Conservation (phyloP, 2,113 vertebrate genomes). For the Indicator maculatus region DNA sequence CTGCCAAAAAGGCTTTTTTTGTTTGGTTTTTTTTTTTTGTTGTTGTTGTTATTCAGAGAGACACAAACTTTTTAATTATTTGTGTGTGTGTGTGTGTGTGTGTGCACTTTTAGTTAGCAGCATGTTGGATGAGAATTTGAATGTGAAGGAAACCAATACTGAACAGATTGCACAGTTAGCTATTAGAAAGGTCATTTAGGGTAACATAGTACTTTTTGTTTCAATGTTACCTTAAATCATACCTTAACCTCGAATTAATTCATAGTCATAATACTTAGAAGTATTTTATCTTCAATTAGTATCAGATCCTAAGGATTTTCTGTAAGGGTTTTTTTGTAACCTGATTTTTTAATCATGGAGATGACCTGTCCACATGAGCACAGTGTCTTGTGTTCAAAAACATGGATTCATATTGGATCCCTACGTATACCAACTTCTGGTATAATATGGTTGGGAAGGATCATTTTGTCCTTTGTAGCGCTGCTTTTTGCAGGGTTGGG, state of each 20-base stretch:
- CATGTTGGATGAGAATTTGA: neutral
- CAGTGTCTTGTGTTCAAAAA: constrained; percentile 73
- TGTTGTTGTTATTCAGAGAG: neutral
- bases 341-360: constrained; percentile 59
- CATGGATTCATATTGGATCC: constrained; percentile 92
- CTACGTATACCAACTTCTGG: constrained; percentile 76
- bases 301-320: constrained; percentile 89
- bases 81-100: neutral
- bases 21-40: neutral
- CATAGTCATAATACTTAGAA: constrained; percentile 9
- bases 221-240: constrained; percentile 27
- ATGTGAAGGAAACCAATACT: neutral
- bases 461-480: constrained; percentile 6
- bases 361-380: constrained; percentile 62
- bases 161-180: neutral
- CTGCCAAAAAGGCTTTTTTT: neutral
- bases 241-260: constrained; percentile 3
- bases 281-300: constrained; percentile 57
- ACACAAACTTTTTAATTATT: neutral
- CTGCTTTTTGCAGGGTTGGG: constrained; percentile 16
- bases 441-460: constrained; percentile 66
- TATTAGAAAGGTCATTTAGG: neutral
- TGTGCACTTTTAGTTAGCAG: neutral
- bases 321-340: constrained; percentile 80
- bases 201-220: neutral